phyloP scores from a whole-genome alignment of 2,888 invertebrate species.

The Biston stratarius region DNA sequence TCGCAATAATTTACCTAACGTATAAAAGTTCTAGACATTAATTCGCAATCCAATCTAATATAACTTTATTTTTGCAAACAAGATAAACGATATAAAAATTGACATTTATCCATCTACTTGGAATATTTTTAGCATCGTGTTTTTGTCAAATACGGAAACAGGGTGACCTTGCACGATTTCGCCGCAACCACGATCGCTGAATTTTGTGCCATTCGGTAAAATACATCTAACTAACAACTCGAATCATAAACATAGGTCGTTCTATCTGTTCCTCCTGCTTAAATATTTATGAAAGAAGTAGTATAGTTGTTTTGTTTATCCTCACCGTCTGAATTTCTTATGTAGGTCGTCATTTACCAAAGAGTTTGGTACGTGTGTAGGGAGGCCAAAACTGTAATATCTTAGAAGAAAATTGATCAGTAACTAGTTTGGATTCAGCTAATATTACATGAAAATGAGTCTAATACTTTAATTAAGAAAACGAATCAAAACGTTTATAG shows the following conservation, averaged over 20 bases:
- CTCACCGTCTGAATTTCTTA: constrained; percentile 69
- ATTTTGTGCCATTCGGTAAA: constrained; percentile 36
- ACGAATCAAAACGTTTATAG: too few relatives aligned
- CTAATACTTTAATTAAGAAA: too few relatives aligned
- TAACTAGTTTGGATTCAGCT: constrained; percentile 49
- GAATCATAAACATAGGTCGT: constrained; percentile 47
- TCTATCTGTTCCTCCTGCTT: constrained; percentile 56
- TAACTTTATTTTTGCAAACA: constrained; percentile 37
- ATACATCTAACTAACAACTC: constrained; percentile 47
- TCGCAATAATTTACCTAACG: background rate
- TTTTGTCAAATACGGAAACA: constrained; percentile 54
- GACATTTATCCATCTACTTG: constrained; percentile 35
- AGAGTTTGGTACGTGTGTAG: constrained; percentile 59
- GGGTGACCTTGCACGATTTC: constrained; percentile 55
- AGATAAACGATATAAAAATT: constrained; percentile 42
- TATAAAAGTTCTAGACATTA: constrained; percentile 7
- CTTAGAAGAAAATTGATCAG: constrained; percentile 62
- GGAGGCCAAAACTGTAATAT: constrained; percentile 53
- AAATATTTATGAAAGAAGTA: constrained; percentile 68
- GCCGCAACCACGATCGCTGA: constrained; percentile 48
- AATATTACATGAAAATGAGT: background rate
- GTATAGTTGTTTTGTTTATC: constrained; percentile 67
- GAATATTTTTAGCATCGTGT: constrained; percentile 42
- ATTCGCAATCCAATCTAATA: background rate
- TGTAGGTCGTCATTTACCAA: constrained; percentile 66